Percentiles rank a stretch among this genome's conserved stretches.
These are phyloP conservation scores for Hydractinia symbiolongicarpus DNA, from an alignment of 30 jellyfish, hydroid and myxozoan genomes.

Conservation along the genomic window DNA sequence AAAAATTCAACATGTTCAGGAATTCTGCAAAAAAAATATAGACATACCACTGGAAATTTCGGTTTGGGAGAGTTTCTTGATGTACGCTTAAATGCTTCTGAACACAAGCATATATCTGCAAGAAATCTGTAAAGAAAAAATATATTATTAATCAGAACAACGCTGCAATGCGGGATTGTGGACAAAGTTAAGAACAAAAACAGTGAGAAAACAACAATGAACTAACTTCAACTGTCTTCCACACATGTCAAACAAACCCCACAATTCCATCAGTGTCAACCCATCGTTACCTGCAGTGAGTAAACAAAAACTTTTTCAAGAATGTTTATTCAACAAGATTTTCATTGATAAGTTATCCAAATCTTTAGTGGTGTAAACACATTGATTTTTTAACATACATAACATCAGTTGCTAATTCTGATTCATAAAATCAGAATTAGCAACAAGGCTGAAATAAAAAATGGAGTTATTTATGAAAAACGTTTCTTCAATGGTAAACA, in stretches of 20 bases:
- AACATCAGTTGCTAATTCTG: too few species aligned
- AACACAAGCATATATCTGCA: slow-evolving; percentile 77
- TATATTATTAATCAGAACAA: background rate
- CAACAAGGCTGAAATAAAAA: too few species aligned
- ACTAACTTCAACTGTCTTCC: slow-evolving; percentile 20
- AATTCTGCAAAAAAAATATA: background rate
- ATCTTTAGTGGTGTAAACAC: too few species aligned
- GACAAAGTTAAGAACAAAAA: background rate
- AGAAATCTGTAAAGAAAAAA: slow-evolving; percentile 38
- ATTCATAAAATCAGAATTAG: too few species aligned
- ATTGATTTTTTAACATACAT: too few species aligned
- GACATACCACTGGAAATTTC: slow-evolving; percentile 71
- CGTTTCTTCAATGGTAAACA: too few species aligned
- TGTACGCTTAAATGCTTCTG: slow-evolving; percentile 66
- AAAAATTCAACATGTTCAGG: too few species aligned
- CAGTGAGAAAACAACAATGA: background rate
- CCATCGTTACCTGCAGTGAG: background rate
- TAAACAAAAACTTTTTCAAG: background rate
- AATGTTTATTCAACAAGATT: background rate
- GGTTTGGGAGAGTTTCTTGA: slow-evolving; percentile 42
- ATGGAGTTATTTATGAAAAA: too few species aligned
- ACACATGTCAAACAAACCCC: slow-evolving; percentile 15
- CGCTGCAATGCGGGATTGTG: background rate
- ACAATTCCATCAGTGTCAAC: slow-evolving; percentile 11
- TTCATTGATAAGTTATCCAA: background rate